Evolutionary conservation across 2,113 vertebrate genomes (phyloP), one percentile per base, ranked within the genome.

Genomic region (Syrrhaptes paradoxus): DNA sequence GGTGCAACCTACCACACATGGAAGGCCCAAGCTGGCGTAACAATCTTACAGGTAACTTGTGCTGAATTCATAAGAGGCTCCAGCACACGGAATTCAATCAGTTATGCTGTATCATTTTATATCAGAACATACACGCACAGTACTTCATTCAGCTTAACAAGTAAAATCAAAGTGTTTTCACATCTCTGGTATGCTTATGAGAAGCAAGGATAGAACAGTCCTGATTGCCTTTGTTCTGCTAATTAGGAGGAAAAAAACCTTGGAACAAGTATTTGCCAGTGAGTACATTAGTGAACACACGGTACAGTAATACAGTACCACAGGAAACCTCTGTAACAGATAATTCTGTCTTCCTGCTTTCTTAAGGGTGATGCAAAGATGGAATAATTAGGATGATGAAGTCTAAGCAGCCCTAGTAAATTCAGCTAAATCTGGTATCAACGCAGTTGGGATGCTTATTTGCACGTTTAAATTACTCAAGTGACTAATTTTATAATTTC

Each of bases 391-490:
- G 92, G 95, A 92, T 90, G 96, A 97, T 96, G 85, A 96, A 97
- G 93, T 92, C 93, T 76, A 91, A 96, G 93, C 73, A 88, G 91
- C 76, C 73, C 84, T 48, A 96, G 95, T 90, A 97, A 97, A 98
- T 96, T 96, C 97, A 96, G 96, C 96, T 97, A 97, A 97, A 96
- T 96, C 96, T 97, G 96, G 97, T 93, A 98, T 96, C 96, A 96
- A 85, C 93, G 41, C 97, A 97, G 93, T 92, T 90, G 96, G 96
- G 96, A 97, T 89, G 96, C 96, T 98, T 97, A 97, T 89, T 95
- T 97, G 97, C 97, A 97, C 97, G 91, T 97, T 97, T 98, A 97
- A 97, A 97, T 98, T 97, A 97, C 97, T 98, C 97, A 96, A 97
- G 97, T 98, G 98, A 89, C 94, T 97, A 97, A 98, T 97, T 98